A percentile compares a stretch with the other conserved stretches of the same genome.
Conservation (phyloP, 2,888 invertebrate species). For the Apamea sordens region DNA sequence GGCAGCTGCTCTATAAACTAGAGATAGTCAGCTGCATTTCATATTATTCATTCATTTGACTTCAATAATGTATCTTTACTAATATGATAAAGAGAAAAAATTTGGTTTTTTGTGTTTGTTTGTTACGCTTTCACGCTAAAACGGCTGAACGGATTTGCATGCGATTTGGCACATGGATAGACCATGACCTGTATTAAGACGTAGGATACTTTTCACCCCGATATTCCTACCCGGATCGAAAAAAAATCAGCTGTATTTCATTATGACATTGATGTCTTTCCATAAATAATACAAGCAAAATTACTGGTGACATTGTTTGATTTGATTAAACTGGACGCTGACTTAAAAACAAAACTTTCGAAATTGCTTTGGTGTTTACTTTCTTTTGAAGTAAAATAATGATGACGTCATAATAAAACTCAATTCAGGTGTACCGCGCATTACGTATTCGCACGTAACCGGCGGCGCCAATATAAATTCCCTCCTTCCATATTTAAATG, state of each 20-base stretch:
- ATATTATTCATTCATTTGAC: not conserved
- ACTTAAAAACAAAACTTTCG: not conserved
- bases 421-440: not conserved
- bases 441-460: not conserved
- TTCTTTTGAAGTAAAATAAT: not conserved
- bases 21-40: not conserved
- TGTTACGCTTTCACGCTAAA: too few species aligned
- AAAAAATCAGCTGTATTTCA: too few species aligned
- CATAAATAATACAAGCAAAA: not conserved
- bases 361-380: not conserved
- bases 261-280: not conserved
- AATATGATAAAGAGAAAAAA: not conserved
- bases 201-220: too few species aligned
- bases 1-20: constrained; percentile 24
- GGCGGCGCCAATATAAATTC: constrained; percentile 17
- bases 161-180: too few species aligned
- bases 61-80: not conserved
- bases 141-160: too few species aligned
- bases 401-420: not conserved
- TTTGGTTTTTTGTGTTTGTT: not conserved
- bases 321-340: not conserved
- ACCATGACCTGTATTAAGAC: too few species aligned
- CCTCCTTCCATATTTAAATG: constrained; percentile 18
- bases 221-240: too few species aligned
- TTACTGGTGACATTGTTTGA: not conserved